These are phyloP conservation scores for Lomographa bimaculata DNA, from an alignment of 2,888 invertebrate species.

Conservation along the genomic window DNA sequence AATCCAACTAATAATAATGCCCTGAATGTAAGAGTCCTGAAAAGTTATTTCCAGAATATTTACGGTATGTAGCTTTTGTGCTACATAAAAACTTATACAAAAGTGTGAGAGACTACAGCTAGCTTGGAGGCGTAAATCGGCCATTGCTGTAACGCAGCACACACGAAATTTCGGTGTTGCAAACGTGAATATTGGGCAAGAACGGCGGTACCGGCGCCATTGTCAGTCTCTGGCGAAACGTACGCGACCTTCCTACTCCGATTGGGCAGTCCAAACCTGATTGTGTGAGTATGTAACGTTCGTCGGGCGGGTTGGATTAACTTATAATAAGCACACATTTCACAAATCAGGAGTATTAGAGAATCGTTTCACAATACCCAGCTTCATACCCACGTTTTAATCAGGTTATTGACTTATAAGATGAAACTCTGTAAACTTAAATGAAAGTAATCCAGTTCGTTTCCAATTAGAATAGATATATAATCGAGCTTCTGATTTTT, in stretches of 20 bases:
- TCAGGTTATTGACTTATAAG: constrained; percentile 14
- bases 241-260: constrained; percentile 73
- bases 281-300: constrained; percentile 52
- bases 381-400: neutral
- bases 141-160: constrained; percentile 70
- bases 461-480: constrained; percentile 13
- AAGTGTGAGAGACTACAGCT: constrained; percentile 25
- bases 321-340: constrained; percentile 40
- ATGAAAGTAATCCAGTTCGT: constrained; percentile 14
- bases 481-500: constrained; percentile 8
- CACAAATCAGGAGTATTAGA: constrained; percentile 25
- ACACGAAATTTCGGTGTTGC: constrained; percentile 80
- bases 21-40: too few relatives aligned
- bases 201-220: constrained; percentile 65
- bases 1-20: too few relatives aligned
- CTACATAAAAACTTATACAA: too few relatives aligned
- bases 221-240: constrained; percentile 78
- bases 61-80: too few relatives aligned
- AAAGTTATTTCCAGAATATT: too few relatives aligned
- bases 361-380: constrained; percentile 19
- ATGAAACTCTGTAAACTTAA: too few relatives aligned
- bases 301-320: constrained; percentile 30
- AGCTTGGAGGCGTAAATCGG: constrained; percentile 47
- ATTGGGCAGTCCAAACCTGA: constrained; percentile 76
- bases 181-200: constrained; percentile 72